Evolutionary conservation across 2,113 vertebrate species (phyloP).

Genomic region (Myrmecophaga tridactyla): DNA sequence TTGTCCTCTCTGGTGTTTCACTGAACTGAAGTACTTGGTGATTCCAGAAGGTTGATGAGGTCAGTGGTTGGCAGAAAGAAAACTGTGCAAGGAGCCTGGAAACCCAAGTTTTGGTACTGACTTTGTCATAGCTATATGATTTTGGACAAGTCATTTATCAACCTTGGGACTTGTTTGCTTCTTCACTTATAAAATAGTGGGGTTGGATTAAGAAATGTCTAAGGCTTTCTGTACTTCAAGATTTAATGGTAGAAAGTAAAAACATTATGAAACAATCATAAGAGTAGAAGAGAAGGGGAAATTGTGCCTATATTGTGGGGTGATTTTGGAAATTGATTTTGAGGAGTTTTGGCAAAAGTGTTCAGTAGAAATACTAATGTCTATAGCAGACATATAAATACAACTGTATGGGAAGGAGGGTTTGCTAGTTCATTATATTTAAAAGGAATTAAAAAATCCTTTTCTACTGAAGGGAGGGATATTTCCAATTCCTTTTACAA

Average conservation of each 20-base stretch:
- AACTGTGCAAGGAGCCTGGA: neutral
- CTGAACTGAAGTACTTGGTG: neutral
- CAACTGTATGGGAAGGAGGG: neutral
- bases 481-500: neutral
- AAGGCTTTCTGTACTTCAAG: neutral
- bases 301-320: neutral
- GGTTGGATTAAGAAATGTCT: neutral
- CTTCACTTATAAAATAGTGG: neutral
- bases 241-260: neutral
- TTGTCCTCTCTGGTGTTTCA: neutral
- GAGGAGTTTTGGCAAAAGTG: neutral
- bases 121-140: neutral
- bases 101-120: neutral
- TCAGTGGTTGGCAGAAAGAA: neutral
- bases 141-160: neutral
- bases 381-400: neutral
- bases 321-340: neutral
- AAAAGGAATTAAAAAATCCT: neutral
- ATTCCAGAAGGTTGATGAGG: neutral
- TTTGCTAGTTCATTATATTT: neutral
- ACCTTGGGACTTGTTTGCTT: neutral
- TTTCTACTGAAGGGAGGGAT: neutral
- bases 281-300: neutral
- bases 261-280: neutral
- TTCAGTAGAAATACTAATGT: conserved; percentile 36